Evolutionary conservation across 2,113 vertebrate species (phyloP).

Genomic region (Trichechus manatus): DNA sequence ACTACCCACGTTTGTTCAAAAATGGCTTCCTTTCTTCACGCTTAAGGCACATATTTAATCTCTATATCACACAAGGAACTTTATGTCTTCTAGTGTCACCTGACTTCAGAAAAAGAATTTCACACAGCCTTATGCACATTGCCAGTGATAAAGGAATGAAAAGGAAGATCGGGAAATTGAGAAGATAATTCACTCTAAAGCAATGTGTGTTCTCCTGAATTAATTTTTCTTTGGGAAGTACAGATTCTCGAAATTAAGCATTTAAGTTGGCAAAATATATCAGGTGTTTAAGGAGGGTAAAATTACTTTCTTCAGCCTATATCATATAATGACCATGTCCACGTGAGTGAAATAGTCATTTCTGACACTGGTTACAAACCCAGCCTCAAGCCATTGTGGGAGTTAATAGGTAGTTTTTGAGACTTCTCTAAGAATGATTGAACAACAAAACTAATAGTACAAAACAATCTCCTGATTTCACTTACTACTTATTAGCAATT

Average conservation of each 20-base stretch:
- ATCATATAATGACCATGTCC: not conserved
- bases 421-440: not conserved
- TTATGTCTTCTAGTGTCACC: not conserved
- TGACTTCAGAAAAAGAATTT: not conserved
- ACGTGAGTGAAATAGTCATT: not conserved
- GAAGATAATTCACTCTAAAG: not conserved
- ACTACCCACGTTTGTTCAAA: not conserved
- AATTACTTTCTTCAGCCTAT: conserved; percentile 50
- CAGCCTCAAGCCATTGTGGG: not conserved
- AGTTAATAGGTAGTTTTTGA: conserved; percentile 24
- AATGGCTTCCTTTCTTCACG: not conserved
- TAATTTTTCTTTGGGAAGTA: conserved; percentile 19
- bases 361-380: not conserved
- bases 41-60: not conserved
- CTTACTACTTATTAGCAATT: not conserved
- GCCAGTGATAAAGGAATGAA: not conserved
- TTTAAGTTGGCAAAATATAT: conserved; percentile 42
- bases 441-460: conserved; percentile 16
- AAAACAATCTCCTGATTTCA: not conserved
- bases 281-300: conserved; percentile 3
- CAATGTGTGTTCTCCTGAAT: not conserved
- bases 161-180: not conserved
- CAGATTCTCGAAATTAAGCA: conserved; percentile 35
- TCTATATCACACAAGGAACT: not conserved
- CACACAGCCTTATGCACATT: not conserved